A percentile compares a stretch with the other conserved stretches of the same genome.
Conservation (phyloP, 1,140 invertebrate species). For the Amyelois transitella region DNA sequence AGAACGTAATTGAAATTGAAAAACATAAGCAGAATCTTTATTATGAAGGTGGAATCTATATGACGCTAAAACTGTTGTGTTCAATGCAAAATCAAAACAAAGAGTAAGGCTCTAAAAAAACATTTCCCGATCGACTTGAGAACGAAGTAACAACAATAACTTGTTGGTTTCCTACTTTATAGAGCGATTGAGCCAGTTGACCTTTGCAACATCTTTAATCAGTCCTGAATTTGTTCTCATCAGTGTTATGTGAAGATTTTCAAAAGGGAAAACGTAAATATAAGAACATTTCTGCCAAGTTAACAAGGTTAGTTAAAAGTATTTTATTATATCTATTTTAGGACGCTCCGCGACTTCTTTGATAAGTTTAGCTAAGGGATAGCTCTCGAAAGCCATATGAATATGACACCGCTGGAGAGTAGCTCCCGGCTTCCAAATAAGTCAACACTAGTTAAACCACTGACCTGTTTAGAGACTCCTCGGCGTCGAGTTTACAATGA, state of each 20-base stretch:
- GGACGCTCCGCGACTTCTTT: not conserved
- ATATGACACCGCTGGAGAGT: slow-evolving; percentile 46
- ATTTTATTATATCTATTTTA: not conserved
- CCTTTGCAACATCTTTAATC: not conserved
- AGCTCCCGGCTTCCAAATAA: slow-evolving; percentile 60
- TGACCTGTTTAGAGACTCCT: slow-evolving; percentile 47
- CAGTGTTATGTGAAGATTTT: not conserved
- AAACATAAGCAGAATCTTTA: too few relatives aligned
- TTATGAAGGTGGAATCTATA: too few relatives aligned
- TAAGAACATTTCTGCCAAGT: not conserved
- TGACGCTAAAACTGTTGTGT: not conserved
- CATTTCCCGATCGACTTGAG: not conserved
- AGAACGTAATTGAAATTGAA: too few relatives aligned
- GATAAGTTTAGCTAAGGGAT: not conserved
- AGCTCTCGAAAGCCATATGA: slow-evolving; percentile 38
- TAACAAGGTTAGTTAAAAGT: not conserved
- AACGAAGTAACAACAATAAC: not conserved
- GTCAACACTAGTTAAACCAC: slow-evolving; percentile 48
- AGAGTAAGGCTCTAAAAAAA: not conserved
- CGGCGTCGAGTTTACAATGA: slow-evolving; percentile 18
- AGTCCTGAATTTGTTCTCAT: not conserved
- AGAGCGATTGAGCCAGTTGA: not conserved
- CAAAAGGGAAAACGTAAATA: not conserved
- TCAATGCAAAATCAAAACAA: not conserved
- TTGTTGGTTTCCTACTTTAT: not conserved